A percentile compares a stretch with the other conserved stretches of the same genome.
Conservation (phyloP, 2,888 invertebrate genomes). For the Alentia gelatinosa region DNA sequence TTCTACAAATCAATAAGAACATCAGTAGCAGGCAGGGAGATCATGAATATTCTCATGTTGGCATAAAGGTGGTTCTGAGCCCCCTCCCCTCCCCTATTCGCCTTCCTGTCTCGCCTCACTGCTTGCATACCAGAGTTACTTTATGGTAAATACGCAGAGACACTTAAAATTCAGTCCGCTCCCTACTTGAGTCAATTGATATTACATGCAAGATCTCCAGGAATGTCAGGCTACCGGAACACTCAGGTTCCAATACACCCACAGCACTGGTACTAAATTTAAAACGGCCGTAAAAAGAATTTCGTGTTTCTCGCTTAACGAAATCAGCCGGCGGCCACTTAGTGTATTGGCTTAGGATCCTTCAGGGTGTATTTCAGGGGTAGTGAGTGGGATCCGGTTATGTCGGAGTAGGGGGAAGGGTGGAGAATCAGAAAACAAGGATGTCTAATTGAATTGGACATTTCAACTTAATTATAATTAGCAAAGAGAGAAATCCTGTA, state of each 20-base stretch:
- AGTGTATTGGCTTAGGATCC: neutral
- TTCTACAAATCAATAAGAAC: too few relatives aligned
- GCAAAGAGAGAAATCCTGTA: neutral
- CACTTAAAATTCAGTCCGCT: neutral
- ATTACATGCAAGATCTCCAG: neutral
- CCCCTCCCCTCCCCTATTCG: too few relatives aligned
- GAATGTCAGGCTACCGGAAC: neutral
- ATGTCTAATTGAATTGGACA: neutral
- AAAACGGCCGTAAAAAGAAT: neutral
- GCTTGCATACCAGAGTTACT: neutral
- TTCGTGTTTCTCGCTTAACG: neutral
- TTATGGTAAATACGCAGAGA: neutral
- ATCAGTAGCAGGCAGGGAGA: too few relatives aligned
- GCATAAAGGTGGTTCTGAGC: too few relatives aligned
- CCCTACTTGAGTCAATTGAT: constrained; percentile 1
- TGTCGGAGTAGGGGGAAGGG: too few relatives aligned
- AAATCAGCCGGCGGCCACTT: neutral
- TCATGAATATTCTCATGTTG: too few relatives aligned
- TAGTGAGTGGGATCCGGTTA: neutral
- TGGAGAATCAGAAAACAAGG: neutral
- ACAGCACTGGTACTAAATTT: neutral
- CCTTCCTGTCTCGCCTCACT: neutral
- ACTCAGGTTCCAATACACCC: neutral
- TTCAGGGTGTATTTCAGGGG: neutral
- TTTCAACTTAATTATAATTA: neutral